Evolutionary conservation across 2,888 invertebrate genomes (phyloP).

Genomic region (Lacanobia wlatinum): DNA sequence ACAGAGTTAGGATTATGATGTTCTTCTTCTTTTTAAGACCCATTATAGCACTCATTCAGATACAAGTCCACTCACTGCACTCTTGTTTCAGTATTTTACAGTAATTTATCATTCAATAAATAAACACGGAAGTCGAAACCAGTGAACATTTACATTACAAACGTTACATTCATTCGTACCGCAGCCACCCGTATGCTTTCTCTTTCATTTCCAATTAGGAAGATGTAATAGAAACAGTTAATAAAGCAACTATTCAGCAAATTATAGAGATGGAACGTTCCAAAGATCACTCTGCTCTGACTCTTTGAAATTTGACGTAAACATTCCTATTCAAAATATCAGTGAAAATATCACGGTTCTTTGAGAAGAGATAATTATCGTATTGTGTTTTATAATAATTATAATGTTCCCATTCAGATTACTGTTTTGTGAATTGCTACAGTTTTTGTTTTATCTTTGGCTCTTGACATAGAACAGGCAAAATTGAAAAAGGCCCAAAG

Average conservation of each 20-base stretch:
- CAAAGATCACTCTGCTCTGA: neutral
- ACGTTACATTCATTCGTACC: constrained; percentile 14
- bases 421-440: neutral
- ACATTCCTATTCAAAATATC: neutral
- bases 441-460: neutral
- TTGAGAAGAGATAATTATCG: no score
- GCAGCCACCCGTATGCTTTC: neutral
- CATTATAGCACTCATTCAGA: constrained; percentile 65
- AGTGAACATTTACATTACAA: constrained; percentile 15
- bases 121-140: constrained; percentile 31
- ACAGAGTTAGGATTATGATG: constrained; percentile 79
- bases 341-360: no score
- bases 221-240: constrained; percentile 20
- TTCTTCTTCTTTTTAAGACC: constrained; percentile 86
- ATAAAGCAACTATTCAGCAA: neutral
- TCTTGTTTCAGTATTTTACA: constrained; percentile 8
- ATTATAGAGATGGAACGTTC: neutral
- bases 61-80: constrained; percentile 15
- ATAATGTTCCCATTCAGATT: neutral
- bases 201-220: constrained; percentile 1
- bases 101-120: constrained; percentile 19
- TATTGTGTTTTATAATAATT: no score
- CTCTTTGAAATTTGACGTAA: neutral
- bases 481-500: neutral
- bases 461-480: no score